Evolutionary conservation across 2,888 invertebrate species (phyloP).

Genomic region (Ptilodon capucinus): DNA sequence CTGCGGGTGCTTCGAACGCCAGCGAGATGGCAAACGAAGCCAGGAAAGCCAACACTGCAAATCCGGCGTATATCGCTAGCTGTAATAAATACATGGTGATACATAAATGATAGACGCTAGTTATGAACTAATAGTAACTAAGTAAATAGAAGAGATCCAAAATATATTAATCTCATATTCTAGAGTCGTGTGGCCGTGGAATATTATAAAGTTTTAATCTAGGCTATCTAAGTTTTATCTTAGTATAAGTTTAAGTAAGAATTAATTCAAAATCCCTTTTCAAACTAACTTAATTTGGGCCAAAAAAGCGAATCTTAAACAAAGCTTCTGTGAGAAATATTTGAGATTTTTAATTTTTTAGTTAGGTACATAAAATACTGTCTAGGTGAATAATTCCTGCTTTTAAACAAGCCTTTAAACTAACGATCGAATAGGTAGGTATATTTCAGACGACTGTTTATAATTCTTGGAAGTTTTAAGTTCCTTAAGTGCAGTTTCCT

Average conservation of each 20-base stretch:
- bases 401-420: no score
- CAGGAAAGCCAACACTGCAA: constrained; percentile 89
- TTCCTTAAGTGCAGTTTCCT: constrained; percentile 12
- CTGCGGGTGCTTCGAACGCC: constrained; percentile 91
- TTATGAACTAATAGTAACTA: no score
- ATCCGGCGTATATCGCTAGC: constrained; percentile 86
- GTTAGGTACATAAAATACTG: no score
- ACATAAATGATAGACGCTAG: not conserved
- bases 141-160: no score
- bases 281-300: no score
- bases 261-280: not conserved
- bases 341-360: no score
- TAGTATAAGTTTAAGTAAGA: not conserved
- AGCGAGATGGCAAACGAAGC: constrained; percentile 90
- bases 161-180: no score
- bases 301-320: no score
- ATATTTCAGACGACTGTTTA: not conserved
- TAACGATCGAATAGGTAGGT: not conserved
- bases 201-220: not conserved
- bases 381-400: no score
- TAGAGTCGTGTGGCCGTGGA: not conserved
- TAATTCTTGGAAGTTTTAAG: not conserved
- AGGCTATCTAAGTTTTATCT: not conserved
- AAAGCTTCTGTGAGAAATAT: no score
- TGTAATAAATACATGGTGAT: constrained; percentile 36